Conservation (phyloP, 2,888 invertebrate species). For the Calliscelio sp. region DNA sequence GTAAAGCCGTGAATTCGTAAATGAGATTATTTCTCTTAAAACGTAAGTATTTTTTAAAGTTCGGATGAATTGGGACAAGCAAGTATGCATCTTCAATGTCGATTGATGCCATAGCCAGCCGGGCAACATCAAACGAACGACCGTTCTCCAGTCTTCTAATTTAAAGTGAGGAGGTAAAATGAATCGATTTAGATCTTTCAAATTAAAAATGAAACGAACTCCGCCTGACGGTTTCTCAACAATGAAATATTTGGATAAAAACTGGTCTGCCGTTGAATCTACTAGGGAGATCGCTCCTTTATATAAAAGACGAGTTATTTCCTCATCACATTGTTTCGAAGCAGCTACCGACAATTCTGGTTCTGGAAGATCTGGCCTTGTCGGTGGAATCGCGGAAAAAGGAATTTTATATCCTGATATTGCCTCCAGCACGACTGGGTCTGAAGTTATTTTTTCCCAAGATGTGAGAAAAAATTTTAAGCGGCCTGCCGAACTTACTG, state of each 20-base stretch:
- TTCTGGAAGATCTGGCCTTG: too few species aligned
- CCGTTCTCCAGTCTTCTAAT: not conserved
- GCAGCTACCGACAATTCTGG: not conserved
- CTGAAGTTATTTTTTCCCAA: too few species aligned
- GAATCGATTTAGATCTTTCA: not conserved
- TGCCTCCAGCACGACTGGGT: too few species aligned
- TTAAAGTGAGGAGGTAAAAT: not conserved
- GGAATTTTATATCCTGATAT: too few species aligned
- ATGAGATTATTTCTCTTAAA: not conserved
- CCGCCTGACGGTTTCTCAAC: not conserved
- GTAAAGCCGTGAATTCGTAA: not conserved
- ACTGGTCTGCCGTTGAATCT: slow-evolving; percentile 25
- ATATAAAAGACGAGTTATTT: slow-evolving; percentile 11
- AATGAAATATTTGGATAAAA: slow-evolving; percentile 51
- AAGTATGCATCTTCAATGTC: not conserved
- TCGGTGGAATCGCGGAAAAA: too few species aligned
- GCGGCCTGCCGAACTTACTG: too few species aligned
- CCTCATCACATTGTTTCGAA: not conserved
- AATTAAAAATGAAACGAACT: not conserved
- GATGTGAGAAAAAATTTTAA: too few species aligned
- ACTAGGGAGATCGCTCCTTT: slow-evolving; percentile 8
- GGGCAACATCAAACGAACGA: not conserved
- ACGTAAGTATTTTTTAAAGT: not conserved
- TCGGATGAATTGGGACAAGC: not conserved
- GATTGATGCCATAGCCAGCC: not conserved